phyloP scores from a whole-genome alignment of 1,140 invertebrate species.

The Spodoptera litura region DNA sequence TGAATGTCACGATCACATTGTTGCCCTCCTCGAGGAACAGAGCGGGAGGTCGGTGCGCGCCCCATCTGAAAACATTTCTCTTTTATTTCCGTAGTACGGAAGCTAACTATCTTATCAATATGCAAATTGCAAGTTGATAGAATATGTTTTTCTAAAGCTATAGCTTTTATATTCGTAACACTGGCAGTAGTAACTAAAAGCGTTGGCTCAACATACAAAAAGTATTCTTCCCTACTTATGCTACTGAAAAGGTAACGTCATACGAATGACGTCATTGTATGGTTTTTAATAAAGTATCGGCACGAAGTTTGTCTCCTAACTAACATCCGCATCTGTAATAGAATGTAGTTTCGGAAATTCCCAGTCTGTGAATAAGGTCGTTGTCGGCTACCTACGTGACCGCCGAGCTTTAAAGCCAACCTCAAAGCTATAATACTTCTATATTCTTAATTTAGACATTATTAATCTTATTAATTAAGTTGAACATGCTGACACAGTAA shows the following conservation, averaged over 20 bases:
- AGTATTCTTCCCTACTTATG: no score
- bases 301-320: neutral
- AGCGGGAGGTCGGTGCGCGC: constrained; percentile 57
- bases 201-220: no score
- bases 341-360: constrained; percentile 33
- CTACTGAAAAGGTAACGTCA: no score
- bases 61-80: constrained; percentile 69
- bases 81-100: neutral
- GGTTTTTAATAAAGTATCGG: neutral
- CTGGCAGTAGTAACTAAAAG: no score
- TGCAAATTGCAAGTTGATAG: no score
- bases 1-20: constrained; percentile 72
- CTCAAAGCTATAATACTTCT: no score
- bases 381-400: constrained; percentile 19
- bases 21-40: constrained; percentile 62
- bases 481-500: no score
- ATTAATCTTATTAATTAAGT: no score
- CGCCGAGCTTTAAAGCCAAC: no score
- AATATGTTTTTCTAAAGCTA: no score
- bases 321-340: neutral
- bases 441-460: no score
- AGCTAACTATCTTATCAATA: neutral
- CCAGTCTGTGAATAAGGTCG: constrained; percentile 19
- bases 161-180: no score
- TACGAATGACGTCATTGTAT: neutral